phyloP scores from a whole-genome alignment of 2,113 vertebrate genomes.

The Synchiropus splendidus region DNA sequence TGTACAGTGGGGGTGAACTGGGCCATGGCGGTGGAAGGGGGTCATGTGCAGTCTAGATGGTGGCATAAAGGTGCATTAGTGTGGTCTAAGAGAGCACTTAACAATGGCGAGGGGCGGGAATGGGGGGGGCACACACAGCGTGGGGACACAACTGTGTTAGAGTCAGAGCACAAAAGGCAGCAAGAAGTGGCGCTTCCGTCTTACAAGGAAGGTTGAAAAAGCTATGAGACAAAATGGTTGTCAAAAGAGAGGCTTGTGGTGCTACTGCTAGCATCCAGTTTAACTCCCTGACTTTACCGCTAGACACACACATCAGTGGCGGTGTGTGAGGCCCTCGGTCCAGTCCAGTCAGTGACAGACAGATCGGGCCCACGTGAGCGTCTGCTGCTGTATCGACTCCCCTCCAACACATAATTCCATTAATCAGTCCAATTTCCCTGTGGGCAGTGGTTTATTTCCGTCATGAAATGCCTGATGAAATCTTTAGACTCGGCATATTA shows the following conservation, averaged over 20 bases:
- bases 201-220: slow-evolving; percentile 35
- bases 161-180: slow-evolving; percentile 34
- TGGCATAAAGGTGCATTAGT: slow-evolving; percentile 53
- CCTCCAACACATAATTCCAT: slow-evolving; percentile 74
- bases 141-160: slow-evolving; percentile 24
- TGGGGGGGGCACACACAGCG: slow-evolving; percentile 24
- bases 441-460: slow-evolving; percentile 81
- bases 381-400: slow-evolving; percentile 54
- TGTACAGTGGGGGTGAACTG: slow-evolving; percentile 23
- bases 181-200: slow-evolving; percentile 31
- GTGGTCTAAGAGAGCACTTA: slow-evolving; percentile 65
- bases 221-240: slow-evolving; percentile 5
- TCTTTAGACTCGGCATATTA: slow-evolving; percentile 79
- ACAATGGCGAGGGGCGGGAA: slow-evolving; percentile 35
- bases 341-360: slow-evolving; percentile 42
- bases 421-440: slow-evolving; percentile 79
- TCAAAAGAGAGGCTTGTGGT: too few species aligned
- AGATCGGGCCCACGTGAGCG: slow-evolving; percentile 51
- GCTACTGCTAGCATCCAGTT: slow-evolving; percentile 4
- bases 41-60: slow-evolving; percentile 22
- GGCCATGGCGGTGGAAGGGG: slow-evolving; percentile 17
- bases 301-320: slow-evolving; percentile 22
- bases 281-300: slow-evolving; percentile 45
- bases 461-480: slow-evolving; percentile 82
- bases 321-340: too few species aligned